phyloP scores from a whole-genome alignment of 1,140 invertebrate species.

The Tetranychus urticae region DNA sequence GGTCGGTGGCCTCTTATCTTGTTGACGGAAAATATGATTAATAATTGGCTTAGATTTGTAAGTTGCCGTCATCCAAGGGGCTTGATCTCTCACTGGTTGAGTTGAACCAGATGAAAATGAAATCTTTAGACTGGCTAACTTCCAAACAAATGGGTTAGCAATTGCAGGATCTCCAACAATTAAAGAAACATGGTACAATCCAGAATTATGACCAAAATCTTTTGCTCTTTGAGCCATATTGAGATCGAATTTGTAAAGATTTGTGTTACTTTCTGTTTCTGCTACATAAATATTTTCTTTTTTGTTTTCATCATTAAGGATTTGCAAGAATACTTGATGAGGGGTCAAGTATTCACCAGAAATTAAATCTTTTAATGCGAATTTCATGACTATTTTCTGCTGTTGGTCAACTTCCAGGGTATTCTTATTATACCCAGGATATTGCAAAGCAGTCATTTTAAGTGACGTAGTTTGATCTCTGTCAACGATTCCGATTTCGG shows the following conservation, averaged over 20 bases:
- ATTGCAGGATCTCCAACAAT: constrained; percentile 73
- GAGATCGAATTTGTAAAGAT: constrained; percentile 69
- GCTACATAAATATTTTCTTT: constrained; percentile 79
- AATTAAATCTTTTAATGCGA: constrained; percentile 47
- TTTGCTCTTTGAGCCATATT: constrained; percentile 52
- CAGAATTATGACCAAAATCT: constrained; percentile 50
- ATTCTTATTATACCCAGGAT: constrained; percentile 36
- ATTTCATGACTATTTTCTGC: constrained; percentile 64
- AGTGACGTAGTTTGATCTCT: constrained; percentile 29
- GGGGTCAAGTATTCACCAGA: constrained; percentile 40
- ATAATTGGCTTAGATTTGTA: constrained; percentile 54
- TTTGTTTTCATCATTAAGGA: constrained; percentile 34
- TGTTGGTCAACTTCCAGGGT: constrained; percentile 52
- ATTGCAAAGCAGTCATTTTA: constrained; percentile 29
- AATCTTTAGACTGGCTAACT: constrained; percentile 28
- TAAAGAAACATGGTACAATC: constrained; percentile 53
- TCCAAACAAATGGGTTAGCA: constrained; percentile 68
- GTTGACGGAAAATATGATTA: constrained; percentile 68
- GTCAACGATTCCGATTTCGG: constrained; percentile 71
- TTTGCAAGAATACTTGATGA: constrained; percentile 75
- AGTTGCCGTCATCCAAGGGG: constrained; percentile 13
- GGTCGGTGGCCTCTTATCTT: constrained; percentile 65
- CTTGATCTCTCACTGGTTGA: constrained; percentile 17
- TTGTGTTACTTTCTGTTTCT: constrained; percentile 43
- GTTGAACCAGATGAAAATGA: constrained; percentile 14